Evolutionary conservation across 2,888 invertebrate genomes (phyloP).

Genomic region (Coenonympha arcania): DNA sequence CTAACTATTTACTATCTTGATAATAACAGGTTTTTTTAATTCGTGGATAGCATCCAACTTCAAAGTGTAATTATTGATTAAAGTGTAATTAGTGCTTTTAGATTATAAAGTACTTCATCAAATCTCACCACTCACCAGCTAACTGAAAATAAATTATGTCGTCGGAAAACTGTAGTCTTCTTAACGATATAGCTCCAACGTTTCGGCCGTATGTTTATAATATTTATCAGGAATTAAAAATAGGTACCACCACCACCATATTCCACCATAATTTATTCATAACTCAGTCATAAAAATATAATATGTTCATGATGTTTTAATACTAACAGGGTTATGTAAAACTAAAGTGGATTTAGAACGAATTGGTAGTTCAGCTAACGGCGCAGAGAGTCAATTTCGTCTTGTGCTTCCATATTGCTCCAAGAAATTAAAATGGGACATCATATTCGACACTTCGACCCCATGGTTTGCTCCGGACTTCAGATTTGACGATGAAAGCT

Average conservation of each 20-base stretch:
- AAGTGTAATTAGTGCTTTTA: too few relatives aligned
- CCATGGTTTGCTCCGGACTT: conserved; percentile 83
- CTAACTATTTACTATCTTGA: too few relatives aligned
- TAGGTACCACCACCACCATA: conserved; percentile 42
- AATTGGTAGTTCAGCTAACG: conserved; percentile 45
- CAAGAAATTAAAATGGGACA: conserved; percentile 78
- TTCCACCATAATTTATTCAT: not conserved
- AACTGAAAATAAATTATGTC: conserved; percentile 35
- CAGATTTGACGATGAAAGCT: conserved; percentile 79
- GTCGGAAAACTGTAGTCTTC: conserved; percentile 41
- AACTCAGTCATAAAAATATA: not conserved
- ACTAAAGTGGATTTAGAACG: conserved; percentile 65
- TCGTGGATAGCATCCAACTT: too few relatives aligned
- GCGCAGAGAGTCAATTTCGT: conserved; percentile 73
- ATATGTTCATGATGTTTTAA: not conserved
- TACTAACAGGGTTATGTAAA: conserved; percentile 56
- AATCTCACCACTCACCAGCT: not conserved
- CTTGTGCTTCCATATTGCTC: conserved; percentile 81
- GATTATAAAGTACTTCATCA: too few relatives aligned
- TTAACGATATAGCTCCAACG: conserved; percentile 55
- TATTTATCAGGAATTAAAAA: conserved; percentile 60
- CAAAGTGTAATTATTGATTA: too few relatives aligned
- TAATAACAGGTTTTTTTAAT: too few relatives aligned
- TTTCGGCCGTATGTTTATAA: conserved; percentile 64
- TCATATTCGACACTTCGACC: conserved; percentile 77